phyloP scores from a whole-genome alignment of 2,113 vertebrate species.

The Alexandromys fortis region DNA sequence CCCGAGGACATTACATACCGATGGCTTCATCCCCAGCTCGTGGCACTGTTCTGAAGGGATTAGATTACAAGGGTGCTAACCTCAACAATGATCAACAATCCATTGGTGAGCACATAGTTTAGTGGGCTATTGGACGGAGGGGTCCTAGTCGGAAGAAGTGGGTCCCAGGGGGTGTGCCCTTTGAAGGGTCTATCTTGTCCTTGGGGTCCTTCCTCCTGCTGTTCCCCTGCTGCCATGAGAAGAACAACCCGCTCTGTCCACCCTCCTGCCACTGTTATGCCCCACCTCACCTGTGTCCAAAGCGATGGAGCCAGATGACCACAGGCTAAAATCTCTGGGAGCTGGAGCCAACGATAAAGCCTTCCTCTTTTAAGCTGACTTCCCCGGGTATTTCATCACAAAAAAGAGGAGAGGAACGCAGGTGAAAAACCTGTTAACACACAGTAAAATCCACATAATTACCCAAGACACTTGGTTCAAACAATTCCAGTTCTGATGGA shows the following conservation, averaged over 20 bases:
- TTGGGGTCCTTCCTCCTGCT: not conserved
- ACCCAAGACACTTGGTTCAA: not conserved
- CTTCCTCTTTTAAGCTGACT: not conserved
- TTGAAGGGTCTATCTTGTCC: not conserved
- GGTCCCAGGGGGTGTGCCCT: not conserved
- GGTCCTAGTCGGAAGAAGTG: not conserved
- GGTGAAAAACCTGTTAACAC: not conserved
- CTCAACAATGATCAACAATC: not conserved
- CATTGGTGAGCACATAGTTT: not conserved
- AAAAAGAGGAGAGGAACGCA: not conserved
- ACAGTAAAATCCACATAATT: not conserved
- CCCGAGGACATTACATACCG: not conserved
- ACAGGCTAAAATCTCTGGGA: not conserved
- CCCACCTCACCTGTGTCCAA: not conserved
- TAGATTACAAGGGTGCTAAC: not conserved
- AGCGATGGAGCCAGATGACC: not conserved
- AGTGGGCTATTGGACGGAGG: not conserved
- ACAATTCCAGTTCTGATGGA: not conserved
- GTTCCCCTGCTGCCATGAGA: not conserved
- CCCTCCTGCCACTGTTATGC: not conserved
- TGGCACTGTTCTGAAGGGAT: not conserved
- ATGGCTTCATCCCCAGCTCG: not conserved
- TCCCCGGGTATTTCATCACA: not conserved
- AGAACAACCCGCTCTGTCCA: not conserved
- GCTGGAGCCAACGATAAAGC: no score